phyloP scores from a whole-genome alignment of 2,888 invertebrate species.

The Tachystola acroxantha region DNA sequence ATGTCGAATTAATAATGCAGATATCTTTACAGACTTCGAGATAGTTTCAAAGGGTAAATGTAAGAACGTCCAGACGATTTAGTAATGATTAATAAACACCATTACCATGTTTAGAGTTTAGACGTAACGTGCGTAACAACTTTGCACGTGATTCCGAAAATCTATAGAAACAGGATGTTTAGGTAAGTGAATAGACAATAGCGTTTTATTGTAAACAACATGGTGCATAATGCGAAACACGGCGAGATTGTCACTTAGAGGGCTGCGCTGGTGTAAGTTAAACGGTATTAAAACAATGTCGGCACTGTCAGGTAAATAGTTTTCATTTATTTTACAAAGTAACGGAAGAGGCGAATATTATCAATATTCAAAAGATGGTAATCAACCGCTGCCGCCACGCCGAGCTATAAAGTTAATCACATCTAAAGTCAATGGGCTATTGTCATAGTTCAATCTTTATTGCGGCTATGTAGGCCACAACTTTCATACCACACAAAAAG shows the following conservation, averaged over 20 bases:
- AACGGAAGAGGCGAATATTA: no score
- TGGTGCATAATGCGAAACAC: slow-evolving; percentile 11
- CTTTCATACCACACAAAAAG: not conserved
- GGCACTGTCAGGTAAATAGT: slow-evolving; percentile 23
- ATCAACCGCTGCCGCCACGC: no score
- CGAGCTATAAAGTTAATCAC: no score
- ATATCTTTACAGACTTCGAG: slow-evolving; percentile 38
- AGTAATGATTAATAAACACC: slow-evolving; percentile 5
- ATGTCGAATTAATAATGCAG: not conserved
- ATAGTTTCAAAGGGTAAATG: slow-evolving; percentile 29
- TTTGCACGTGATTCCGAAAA: slow-evolving; percentile 1
- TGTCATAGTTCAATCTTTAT: no score
- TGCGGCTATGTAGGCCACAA: not conserved
- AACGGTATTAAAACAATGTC: not conserved
- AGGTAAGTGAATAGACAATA: slow-evolving; percentile 26
- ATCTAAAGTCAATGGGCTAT: no score
- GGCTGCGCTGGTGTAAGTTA: slow-evolving; percentile 17
- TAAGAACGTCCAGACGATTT: slow-evolving; percentile 36
- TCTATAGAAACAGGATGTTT: slow-evolving; percentile 23
- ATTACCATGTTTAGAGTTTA: no score
- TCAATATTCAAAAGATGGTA: no score
- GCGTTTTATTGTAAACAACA: slow-evolving; percentile 27
- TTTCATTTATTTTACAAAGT: no score
- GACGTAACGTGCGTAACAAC: not conserved
- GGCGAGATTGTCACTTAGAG: slow-evolving; percentile 10